A percentile compares a stretch with the other conserved stretches of the same genome.
phyloP scores from a whole-genome alignment of 2,113 vertebrate species.

The Alethe diademata region DNA sequence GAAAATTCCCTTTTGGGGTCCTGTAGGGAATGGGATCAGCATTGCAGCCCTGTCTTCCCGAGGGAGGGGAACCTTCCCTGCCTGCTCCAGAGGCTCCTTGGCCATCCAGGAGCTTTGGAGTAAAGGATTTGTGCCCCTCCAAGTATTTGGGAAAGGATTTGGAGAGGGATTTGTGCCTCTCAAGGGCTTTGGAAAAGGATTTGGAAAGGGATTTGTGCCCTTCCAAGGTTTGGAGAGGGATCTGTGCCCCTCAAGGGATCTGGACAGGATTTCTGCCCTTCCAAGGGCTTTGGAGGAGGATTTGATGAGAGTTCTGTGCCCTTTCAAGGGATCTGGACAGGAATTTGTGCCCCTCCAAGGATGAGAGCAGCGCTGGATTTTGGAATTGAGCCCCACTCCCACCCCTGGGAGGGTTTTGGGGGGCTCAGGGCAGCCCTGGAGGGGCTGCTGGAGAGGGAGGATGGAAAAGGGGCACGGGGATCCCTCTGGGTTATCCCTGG shows the following conservation, averaged over 20 bases:
- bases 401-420: neutral
- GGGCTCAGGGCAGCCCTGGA: neutral
- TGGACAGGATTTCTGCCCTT: neutral
- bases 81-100: neutral
- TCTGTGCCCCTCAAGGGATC: neutral
- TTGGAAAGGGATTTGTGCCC: neutral
- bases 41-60: accelerated
- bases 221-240: neutral
- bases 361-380: neutral
- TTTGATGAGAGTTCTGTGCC: neutral
- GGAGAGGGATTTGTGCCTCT: accelerated
- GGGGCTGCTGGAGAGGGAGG: neutral
- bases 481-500: neutral
- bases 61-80: neutral
- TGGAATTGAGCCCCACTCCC: accelerated
- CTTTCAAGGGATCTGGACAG: neutral
- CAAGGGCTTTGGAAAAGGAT: neutral
- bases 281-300: neutral
- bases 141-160: neutral
- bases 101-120: neutral
- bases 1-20: neutral
- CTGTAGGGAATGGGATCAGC: neutral
- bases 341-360: neutral
- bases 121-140: neutral
- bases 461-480: neutral